phyloP scores from a whole-genome alignment of 2,797 vertebrate genomes.

The Sebastiscus albofasciatus region DNA sequence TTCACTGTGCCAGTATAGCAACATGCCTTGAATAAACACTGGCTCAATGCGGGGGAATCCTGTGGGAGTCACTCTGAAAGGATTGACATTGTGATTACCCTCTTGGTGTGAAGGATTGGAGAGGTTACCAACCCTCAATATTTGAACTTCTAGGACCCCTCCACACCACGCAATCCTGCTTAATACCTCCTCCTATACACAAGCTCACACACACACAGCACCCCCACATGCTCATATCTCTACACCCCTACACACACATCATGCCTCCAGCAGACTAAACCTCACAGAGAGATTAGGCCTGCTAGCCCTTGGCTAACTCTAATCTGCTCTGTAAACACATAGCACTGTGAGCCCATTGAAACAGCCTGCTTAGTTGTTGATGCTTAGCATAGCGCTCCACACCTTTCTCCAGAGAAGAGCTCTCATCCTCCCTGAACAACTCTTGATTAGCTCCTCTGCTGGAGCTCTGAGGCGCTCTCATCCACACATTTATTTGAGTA shows the following conservation, averaged over 20 bases:
- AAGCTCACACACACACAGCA: conserved; percentile 48
- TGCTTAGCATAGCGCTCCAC: conserved; percentile 22
- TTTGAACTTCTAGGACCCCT: conserved; percentile 80
- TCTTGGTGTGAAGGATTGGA: conserved; percentile 77
- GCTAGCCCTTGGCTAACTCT: conserved; percentile 72
- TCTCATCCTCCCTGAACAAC: conserved; percentile 42
- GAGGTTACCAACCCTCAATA: conserved; percentile 83
- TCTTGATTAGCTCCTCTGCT: conserved; percentile 47
- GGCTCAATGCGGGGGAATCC: conserved; percentile 59
- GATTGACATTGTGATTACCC: conserved; percentile 82
- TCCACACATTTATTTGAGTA: conserved; percentile 44
- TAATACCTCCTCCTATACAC: conserved; percentile 70
- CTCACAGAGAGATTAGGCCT: conserved; percentile 74
- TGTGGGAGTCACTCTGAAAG: conserved; percentile 77
- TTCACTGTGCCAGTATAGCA: conserved; percentile 63
- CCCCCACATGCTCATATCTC: conserved; percentile 61
- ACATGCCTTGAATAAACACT: conserved; percentile 76
- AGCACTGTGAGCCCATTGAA: conserved; percentile 69
- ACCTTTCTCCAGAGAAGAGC: conserved; percentile 44
- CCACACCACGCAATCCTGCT: conserved; percentile 54
- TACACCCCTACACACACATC: conserved; percentile 54
- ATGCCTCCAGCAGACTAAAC: conserved; percentile 55
- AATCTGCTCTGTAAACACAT: conserved; percentile 84
- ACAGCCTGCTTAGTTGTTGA: conserved; percentile 46
- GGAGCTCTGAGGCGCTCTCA: conserved; percentile 22